Conservation (phyloP, 1,140 invertebrate species). For the Lordiphosa mommai region DNA sequence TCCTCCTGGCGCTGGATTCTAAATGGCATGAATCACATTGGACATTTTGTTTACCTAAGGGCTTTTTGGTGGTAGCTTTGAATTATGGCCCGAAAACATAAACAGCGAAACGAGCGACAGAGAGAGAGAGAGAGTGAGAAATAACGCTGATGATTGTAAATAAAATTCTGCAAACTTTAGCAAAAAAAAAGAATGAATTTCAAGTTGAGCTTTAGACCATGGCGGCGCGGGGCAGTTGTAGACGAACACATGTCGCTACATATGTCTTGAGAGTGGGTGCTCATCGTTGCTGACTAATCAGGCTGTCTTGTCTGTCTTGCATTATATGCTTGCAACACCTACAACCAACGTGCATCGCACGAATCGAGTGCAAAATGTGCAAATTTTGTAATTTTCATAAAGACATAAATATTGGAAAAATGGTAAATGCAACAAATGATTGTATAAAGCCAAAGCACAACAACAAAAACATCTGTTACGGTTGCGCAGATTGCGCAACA, state of each 20-base stretch:
- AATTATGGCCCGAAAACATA: background rate
- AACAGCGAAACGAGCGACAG: background rate
- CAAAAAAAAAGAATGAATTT: conserved; percentile 5
- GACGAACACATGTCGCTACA: conserved; percentile 8
- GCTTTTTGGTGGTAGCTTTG: background rate
- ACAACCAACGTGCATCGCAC: background rate
- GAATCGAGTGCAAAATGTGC: background rate
- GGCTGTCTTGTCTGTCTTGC: too few relatives aligned
- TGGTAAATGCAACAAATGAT: conserved; percentile 11
- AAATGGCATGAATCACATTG: conserved; percentile 5
- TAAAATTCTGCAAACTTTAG: conserved; percentile 2
- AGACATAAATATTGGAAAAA: conserved; percentile 11
- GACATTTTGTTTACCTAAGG: background rate
- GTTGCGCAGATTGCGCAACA: conserved; percentile 11
- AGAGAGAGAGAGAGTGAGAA: background rate
- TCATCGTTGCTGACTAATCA: conserved; percentile 11
- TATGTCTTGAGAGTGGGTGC: conserved; percentile 6
- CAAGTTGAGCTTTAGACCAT: conserved; percentile 11
- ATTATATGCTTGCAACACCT: conserved; percentile 11
- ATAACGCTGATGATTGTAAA: conserved; percentile 3
- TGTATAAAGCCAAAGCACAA: conserved; percentile 1
- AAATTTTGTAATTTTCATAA: conserved; percentile 14
- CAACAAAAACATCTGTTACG: conserved; percentile 11
- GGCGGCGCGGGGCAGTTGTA: background rate
- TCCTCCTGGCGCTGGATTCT: conserved; percentile 1